Base-by-base conservation (phyloP, 2,113 vertebrate species). In the Phasianus colchicus region DNA sequence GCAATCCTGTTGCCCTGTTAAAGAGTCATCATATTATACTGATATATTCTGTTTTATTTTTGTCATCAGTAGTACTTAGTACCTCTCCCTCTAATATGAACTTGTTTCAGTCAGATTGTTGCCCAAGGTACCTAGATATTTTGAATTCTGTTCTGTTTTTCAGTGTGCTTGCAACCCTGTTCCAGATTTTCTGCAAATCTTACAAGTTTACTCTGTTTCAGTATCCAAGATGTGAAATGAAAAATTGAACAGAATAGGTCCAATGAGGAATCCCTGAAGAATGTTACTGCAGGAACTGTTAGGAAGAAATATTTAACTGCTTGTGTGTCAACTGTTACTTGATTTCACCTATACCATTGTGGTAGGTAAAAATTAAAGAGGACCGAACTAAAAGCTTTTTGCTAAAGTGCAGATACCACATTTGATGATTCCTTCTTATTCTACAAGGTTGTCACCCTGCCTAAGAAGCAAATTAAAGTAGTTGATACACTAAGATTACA, bases 121-220 rank as follows among this genome's bases (percentile, higher is more conserved):
- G 89, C 50, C 80, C 38, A 55, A 0, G 0, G 86, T 74, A 81
- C 38, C 38, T 36, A 67, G 79, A 18, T 86, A 70, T 83, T 86
- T 67, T 88, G 83, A 60, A 90, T 86, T 83, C 76, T 91, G 19
- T 72, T 79, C 70, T 67, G 52, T 22, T 90, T 94, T 78, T 25
- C 27, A 69, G 5, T 29, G n/a, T 67, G 9, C 57, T 75, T 90
- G 77, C n/a, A 88, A 74, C 13, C 29, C 30, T 8, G 6, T 88
- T 86, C 73, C 58, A 78, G 27, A 84, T 27, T 67, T 90, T 72
- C 79, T 92, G 50, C 57, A 69, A 57, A 64, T 83, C 81, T 83
- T 78, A 57, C 48, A 81, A 74, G 10, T 86, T 93, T 81, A 78
- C 14, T 91, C 22, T 54, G 48, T 79, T 89, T 45, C 71, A 5